Base-by-base conservation (phyloP, 2,797 vertebrate genomes). In the Anguilla anguilla region DNA sequence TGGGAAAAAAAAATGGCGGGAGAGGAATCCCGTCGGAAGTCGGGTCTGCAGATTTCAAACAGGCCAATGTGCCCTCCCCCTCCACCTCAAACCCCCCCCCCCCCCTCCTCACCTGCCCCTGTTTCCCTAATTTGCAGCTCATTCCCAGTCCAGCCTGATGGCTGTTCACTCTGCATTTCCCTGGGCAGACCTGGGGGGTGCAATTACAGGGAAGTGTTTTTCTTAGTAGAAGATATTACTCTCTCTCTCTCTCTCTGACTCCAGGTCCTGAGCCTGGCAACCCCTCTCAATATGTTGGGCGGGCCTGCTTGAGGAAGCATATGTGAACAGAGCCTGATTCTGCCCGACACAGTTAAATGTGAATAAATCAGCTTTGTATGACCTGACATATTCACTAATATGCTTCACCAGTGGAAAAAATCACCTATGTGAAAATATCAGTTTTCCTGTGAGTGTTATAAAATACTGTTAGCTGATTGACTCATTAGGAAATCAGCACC, bases 151-250 rank as follows among this genome's bases (percentile, higher is more conserved):
- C 81, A 82, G 77, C n/a, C 49, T 87, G 43, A 22, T 89, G 89
- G 67, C 88, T 55, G 91, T 93, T 89, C 85, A 28, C 89, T 93
- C 90, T 43, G 84, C 91, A 92, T 92, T 92, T 93, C 91, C 93
- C 91, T 91, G 90, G 92, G 28, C 92, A 91, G 85, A 91, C 92
- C 95, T 94, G 92, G 91, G 91, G 92, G 95, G 94, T 86, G 69
- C 94, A 96, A 96, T 96, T 95, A 96, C 94, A n/a, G n/a, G n/a
- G n/a, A n/a, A n/a, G n/a, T n/a, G n/a, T n/a, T n/a, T n/a, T n/a
- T n/a, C n/a, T n/a, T n/a, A n/a, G 93, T 92, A 93, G 93, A 94
- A 93, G 92, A 95, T 95, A 96, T 95, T 92, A 93, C 91, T 92
- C 93, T 94, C 91, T 91, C 91, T 94, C 90, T 93, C 51, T 61